phyloP scores from a whole-genome alignment of 1,140 invertebrate species.

The Aphidius gifuensis region DNA sequence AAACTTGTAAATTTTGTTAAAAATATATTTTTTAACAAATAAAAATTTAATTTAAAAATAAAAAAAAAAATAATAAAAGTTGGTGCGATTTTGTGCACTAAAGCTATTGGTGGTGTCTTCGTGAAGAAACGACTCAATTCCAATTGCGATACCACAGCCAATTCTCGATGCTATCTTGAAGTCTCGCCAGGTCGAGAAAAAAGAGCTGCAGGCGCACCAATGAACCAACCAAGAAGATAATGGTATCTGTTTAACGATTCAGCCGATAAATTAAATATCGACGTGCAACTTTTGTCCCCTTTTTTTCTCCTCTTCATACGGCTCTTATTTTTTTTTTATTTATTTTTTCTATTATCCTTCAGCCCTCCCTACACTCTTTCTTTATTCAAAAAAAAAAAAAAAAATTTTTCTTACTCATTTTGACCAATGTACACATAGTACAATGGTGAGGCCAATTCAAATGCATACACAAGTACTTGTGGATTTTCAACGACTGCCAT shows the following conservation, averaged over 20 bases:
- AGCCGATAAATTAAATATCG: slow-evolving; percentile 39
- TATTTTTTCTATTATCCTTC: background rate
- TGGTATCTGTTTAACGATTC: slow-evolving; percentile 35
- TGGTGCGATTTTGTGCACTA: too few relatives aligned
- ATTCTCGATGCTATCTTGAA: slow-evolving; percentile 23
- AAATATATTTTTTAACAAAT: too few relatives aligned
- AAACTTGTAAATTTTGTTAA: too few relatives aligned
- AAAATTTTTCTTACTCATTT: background rate
- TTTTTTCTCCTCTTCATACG: slow-evolving; percentile 5
- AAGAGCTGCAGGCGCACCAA: slow-evolving; percentile 9
- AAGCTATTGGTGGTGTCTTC: too few relatives aligned
- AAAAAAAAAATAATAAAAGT: too few relatives aligned
- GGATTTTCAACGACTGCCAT: slow-evolving; percentile 42
- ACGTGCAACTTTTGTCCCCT: background rate
- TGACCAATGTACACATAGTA: too few relatives aligned
- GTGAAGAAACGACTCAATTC: slow-evolving; percentile 23
- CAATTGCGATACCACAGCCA: slow-evolving; percentile 10
- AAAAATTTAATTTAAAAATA: too few relatives aligned
- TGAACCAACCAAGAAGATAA: slow-evolving; percentile 22
- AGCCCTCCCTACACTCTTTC: background rate
- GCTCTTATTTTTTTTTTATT: too few relatives aligned
- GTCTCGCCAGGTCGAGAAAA: slow-evolving; percentile 9
- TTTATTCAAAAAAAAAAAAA: background rate
- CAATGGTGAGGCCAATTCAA: slow-evolving; percentile 8
- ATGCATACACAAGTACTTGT: slow-evolving; percentile 23